phyloP scores from a whole-genome alignment of 2,113 vertebrate species.

The Limnothrissa miodon region DNA sequence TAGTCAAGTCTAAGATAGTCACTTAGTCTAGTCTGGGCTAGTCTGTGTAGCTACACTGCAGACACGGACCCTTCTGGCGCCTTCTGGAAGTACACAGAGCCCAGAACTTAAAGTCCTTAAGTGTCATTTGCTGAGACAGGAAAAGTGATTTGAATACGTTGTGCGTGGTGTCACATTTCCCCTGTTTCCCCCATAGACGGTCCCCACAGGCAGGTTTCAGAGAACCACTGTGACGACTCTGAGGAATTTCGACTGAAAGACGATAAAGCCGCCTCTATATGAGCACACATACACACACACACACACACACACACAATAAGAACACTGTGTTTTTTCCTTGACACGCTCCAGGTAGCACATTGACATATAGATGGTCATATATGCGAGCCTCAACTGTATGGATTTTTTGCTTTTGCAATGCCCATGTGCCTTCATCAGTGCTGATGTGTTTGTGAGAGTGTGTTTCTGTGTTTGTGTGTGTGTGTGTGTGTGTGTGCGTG shows the following conservation, averaged over 20 bases:
- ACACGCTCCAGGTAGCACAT: conserved; percentile 28
- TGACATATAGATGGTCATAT: conserved; percentile 30
- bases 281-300: not conserved
- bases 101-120: not conserved
- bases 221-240: not conserved
- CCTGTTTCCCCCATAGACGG: not conserved
- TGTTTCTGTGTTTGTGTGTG: not conserved
- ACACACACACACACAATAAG: conserved; percentile 1
- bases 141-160: not conserved
- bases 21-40: not conserved
- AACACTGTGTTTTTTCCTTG: not conserved
- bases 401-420: conserved; percentile 26
- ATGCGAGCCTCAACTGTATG: conserved; percentile 12
- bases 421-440: not conserved
- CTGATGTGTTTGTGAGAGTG: not conserved
- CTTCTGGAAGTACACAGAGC: not conserved
- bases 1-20: too few species aligned
- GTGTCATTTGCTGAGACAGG: not conserved
- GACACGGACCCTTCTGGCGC: not conserved
- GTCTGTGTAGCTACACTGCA: not conserved
- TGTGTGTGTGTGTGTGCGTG: not conserved
- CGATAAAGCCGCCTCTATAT: not conserved
- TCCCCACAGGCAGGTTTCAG: not conserved
- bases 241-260: not conserved
- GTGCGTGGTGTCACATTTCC: not conserved